These are phyloP conservation scores for Oreochromis niloticus DNA, from an alignment of 2,113 vertebrate species.

Conservation along the genomic window DNA sequence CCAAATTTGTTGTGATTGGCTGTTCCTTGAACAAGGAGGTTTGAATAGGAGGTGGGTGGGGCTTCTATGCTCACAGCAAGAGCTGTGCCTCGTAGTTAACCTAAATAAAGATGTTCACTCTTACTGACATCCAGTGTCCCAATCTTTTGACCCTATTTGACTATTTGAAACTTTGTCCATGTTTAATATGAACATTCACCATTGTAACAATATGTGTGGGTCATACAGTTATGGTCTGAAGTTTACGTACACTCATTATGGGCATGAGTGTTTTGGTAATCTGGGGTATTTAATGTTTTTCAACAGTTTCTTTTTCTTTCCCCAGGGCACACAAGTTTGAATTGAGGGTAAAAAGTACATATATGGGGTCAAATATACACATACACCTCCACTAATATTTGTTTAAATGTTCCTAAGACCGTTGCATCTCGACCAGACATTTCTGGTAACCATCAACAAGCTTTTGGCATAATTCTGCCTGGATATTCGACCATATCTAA, in stretches of 20 bases:
- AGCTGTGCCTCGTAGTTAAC: background rate
- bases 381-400: background rate
- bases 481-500: background rate
- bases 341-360: background rate
- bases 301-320: background rate
- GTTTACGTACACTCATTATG: background rate
- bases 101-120: background rate
- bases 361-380: background rate
- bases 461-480: rapidly evolving
- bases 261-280: background rate
- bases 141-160: background rate
- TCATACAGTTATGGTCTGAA: background rate
- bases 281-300: background rate
- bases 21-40: background rate
- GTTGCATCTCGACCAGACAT: background rate
- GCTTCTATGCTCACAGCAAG: background rate
- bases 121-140: background rate
- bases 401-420: background rate
- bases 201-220: background rate
- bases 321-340: background rate
- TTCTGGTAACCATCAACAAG: background rate
- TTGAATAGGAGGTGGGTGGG: background rate
- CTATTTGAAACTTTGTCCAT: background rate
- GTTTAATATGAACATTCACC: background rate
- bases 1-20: background rate